Base-by-base conservation (phyloP, 2,888 invertebrate species). In the Halocaridina rubra region DNA sequence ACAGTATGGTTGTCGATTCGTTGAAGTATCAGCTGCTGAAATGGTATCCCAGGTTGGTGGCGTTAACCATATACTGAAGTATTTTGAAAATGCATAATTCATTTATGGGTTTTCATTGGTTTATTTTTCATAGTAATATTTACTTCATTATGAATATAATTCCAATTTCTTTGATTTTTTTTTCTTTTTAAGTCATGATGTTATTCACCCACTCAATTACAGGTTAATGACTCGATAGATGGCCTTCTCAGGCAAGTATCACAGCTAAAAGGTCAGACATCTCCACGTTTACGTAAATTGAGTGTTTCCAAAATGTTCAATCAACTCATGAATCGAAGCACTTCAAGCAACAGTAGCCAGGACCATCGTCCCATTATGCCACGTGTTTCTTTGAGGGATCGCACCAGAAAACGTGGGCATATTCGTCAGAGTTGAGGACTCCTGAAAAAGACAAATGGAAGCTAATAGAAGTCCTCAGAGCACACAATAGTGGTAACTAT, bases 251-350 rank as follows among this genome's bases (percentile, higher is more conserved):
- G 85, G 2, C 85, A 81, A 24, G 85, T 86, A 53, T 78, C 81
- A 10, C 81, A 86, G 27, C 71, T 72, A 4, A 86, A 86, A 72
- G 85, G 85, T 22, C 85, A 86, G 64, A 86, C 85, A 16, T 86
- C 85, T 1, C 85, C 85, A 3, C 69, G 85, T 10, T 53, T 86
- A 4, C 77, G 85, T 5, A 86, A 86, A 33, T 33, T 86, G n/a
- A 86, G 85, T 57, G 85, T 86, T 19, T 86, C 85, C 46, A 86
- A 86, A 53, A 86, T 86, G 85, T 86, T 86, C 78, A 86, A 86
- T 53, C 85, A 86, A 19, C 74, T 86, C 10, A 86, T 86, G 78
- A 86, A 86, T 57, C 61, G 84, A 8, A 85, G 59, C 30, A 81
- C 72, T 46, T 53, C 67, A 22, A 33, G 80, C 46, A 57, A 75